phyloP scores from a whole-genome alignment of 2,888 invertebrate species.

The Sclerodermus sp. region DNA sequence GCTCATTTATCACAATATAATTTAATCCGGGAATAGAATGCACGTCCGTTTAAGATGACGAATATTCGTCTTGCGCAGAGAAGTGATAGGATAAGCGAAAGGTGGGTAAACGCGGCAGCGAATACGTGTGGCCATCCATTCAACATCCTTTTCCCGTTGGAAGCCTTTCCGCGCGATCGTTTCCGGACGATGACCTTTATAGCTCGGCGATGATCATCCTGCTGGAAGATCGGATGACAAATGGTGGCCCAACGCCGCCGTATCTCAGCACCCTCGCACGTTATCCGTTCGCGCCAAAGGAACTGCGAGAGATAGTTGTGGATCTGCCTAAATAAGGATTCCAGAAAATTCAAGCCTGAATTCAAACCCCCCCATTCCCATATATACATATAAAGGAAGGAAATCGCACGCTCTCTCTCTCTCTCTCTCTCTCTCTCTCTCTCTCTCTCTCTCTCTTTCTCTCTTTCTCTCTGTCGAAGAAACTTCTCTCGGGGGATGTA shows the following conservation, averaged over 20 bases:
- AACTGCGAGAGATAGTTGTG: conserved; percentile 3
- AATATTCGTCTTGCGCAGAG: no score
- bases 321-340: not conserved
- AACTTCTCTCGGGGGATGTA: no score
- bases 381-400: no score
- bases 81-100: no score
- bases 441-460: no score
- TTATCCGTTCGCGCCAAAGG: conserved; percentile 8
- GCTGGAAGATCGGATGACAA: conserved; percentile 39
- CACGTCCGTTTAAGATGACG: not conserved
- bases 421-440: no score
- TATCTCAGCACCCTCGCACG: not conserved
- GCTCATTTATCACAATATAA: no score
- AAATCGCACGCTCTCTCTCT: no score
- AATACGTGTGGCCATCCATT: not conserved
- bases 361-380: no score
- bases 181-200: conserved; percentile 32
- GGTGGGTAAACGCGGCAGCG: no score
- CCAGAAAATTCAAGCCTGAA: no score
- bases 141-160: not conserved
- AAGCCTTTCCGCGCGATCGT: conserved; percentile 20
- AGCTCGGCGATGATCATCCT: conserved; percentile 33
- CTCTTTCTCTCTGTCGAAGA: no score
- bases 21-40: not conserved
- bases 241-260: conserved; percentile 19